phyloP scores from a whole-genome alignment of 2,888 invertebrate species.

The Melanchra persicariae region DNA sequence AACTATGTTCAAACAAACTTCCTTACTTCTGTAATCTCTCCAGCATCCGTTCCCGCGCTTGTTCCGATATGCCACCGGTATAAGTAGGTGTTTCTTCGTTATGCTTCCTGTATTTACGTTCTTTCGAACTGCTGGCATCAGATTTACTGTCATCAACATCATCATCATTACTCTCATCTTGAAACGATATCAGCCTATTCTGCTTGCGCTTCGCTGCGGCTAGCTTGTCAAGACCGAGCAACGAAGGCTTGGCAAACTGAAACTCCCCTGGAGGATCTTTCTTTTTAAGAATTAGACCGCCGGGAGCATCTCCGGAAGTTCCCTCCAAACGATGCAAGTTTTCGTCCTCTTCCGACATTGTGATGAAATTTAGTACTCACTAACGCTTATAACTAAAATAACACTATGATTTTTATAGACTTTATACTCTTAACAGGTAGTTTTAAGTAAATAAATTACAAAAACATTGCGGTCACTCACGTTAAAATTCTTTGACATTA shows the following conservation, averaged over 20 bases:
- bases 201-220: constrained; percentile 94
- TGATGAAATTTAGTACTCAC: constrained; percentile 24
- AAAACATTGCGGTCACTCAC: constrained; percentile 56
- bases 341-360: constrained; percentile 89
- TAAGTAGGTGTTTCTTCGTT: constrained; percentile 98
- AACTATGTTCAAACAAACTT: constrained; percentile 21
- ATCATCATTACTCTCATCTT: constrained; percentile 83
- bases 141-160: constrained; percentile 72
- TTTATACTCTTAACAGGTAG: constrained; percentile 25
- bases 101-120: constrained; percentile 94
- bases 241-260: constrained; percentile 94
- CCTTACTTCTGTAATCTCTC: constrained; percentile 91
- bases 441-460: constrained; percentile 52
- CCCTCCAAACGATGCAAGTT: constrained; percentile 94
- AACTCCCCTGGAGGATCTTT: constrained; percentile 91
- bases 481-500: constrained; percentile 51
- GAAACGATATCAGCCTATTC: constrained; percentile 93
- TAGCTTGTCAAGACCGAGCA: constrained; percentile 96
- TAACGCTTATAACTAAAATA: constrained; percentile 42
- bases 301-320: constrained; percentile 91
- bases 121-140: constrained; percentile 73
- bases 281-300: constrained; percentile 94
- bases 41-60: constrained; percentile 93
- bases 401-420: constrained; percentile 23
- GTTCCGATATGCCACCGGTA: constrained; percentile 97